A percentile compares a stretch with the other conserved stretches of the same genome.
These are phyloP conservation scores for Amphipyra tragopoginis DNA, from an alignment of 2,888 invertebrate genomes.

Conservation along the genomic window DNA sequence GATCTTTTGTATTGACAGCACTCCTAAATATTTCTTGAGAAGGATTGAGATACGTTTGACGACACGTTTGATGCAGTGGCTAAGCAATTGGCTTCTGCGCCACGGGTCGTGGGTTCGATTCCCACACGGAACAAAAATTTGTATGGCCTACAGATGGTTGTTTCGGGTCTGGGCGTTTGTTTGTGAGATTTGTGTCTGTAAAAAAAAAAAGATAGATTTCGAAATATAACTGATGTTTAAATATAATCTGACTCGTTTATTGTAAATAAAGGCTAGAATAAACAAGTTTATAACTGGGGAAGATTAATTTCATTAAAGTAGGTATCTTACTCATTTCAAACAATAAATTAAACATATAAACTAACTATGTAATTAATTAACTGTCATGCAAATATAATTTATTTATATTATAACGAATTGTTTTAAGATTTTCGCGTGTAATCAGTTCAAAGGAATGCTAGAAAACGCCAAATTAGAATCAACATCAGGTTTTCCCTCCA, in stretches of 20 bases:
- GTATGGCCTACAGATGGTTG: too few relatives aligned
- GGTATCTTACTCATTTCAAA: neutral
- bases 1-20: neutral
- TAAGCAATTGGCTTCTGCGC: too few relatives aligned
- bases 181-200: too few relatives aligned
- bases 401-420: conserved; percentile 4
- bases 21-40: neutral
- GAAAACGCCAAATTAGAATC: conserved; percentile 41
- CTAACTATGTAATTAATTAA: conserved; percentile 12
- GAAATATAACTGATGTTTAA: neutral
- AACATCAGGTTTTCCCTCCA: conserved; percentile 22
- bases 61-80: too few relatives aligned
- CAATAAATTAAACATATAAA: conserved; percentile 15
- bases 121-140: too few relatives aligned
- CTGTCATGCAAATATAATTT: conserved; percentile 9
- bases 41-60: too few relatives aligned
- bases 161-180: too few relatives aligned
- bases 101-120: too few relatives aligned
- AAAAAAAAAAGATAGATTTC: conserved; percentile 2
- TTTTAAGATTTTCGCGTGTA: neutral
- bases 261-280: neutral
- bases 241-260: conserved; percentile 6
- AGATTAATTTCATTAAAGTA: conserved; percentile 16
- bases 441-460: conserved; percentile 18
- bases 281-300: neutral